A percentile compares a stretch with the other conserved stretches of the same genome.
Conservation (phyloP, 1,140 invertebrate species). For the Drosophila virilis region DNA sequence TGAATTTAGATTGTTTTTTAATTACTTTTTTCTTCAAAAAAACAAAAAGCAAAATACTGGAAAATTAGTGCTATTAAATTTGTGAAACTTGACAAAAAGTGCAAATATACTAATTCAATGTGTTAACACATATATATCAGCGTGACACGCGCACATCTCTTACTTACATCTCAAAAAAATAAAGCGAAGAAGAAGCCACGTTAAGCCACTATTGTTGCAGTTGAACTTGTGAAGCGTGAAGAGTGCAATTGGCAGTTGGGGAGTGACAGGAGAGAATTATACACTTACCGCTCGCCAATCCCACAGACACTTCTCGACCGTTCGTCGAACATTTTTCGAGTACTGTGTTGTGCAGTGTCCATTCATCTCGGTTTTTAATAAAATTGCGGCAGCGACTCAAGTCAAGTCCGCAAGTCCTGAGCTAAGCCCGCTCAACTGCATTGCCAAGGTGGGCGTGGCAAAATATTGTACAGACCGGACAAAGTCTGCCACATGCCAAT, state of each 20-base stretch:
- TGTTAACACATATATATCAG: not conserved
- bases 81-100: no score
- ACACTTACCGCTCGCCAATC: conserved; percentile 12
- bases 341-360: conserved; percentile 61
- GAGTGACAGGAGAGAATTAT: conserved; percentile 29
- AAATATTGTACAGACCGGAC: not conserved
- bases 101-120: no score
- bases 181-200: not conserved
- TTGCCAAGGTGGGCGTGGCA: conserved; percentile 30
- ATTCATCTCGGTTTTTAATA: conserved; percentile 78
- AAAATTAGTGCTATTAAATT: no score
- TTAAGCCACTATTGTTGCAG: conserved; percentile 15
- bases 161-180: not conserved
- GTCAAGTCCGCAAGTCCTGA: conserved; percentile 9
- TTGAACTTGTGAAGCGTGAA: conserved; percentile 16
- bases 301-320: conserved; percentile 2
- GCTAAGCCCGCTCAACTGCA: conserved; percentile 18
- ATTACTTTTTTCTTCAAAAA: no score
- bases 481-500: conserved; percentile 44
- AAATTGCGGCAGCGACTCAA: conserved; percentile 56
- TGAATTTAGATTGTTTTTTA: no score
- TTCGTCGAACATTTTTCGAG: not conserved
- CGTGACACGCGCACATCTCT: not conserved
- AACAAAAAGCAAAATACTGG: no score
- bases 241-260: not conserved